phyloP scores from a whole-genome alignment of 2,888 invertebrate genomes.

The Cryptosula pallasiana region DNA sequence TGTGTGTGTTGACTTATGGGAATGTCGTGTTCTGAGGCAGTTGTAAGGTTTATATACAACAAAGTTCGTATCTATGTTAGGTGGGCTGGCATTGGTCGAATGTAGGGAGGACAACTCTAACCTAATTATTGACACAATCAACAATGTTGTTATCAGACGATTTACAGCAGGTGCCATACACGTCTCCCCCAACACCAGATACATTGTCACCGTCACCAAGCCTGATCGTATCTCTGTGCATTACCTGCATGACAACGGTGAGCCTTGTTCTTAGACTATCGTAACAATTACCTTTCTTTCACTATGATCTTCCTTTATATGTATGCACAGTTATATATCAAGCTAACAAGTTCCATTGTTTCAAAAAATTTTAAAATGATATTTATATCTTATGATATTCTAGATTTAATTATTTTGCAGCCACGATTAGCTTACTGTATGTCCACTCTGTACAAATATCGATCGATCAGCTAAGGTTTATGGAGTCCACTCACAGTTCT shows the following conservation, averaged over 20 bases:
- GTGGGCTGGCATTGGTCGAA: slow-evolving; percentile 67
- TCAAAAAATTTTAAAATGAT: too few species aligned
- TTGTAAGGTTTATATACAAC: too few species aligned
- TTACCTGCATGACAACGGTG: slow-evolving; percentile 62
- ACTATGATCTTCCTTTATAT: too few species aligned
- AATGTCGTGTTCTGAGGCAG: too few species aligned
- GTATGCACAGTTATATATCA: too few species aligned
- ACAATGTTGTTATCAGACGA: slow-evolving; percentile 56
- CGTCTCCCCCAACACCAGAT: slow-evolving; percentile 67
- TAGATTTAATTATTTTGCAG: too few species aligned
- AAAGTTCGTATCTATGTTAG: too few species aligned
- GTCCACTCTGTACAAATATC: not conserved
- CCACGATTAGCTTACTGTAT: not conserved
- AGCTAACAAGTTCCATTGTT: too few species aligned
- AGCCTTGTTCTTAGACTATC: not conserved
- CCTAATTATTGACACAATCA: slow-evolving; percentile 66
- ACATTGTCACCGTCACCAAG: slow-evolving; percentile 64
- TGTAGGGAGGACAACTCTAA: slow-evolving; percentile 62
- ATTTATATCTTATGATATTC: too few species aligned
- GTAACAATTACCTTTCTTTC: too few species aligned
- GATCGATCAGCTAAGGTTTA: not conserved
- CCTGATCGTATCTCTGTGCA: slow-evolving; percentile 60
- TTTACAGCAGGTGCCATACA: slow-evolving; percentile 55
- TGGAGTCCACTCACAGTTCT: not conserved
- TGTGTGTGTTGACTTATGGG: too few species aligned